Conservation (phyloP, 2,888 invertebrate genomes). For the Shargacucullia verbasci region DNA sequence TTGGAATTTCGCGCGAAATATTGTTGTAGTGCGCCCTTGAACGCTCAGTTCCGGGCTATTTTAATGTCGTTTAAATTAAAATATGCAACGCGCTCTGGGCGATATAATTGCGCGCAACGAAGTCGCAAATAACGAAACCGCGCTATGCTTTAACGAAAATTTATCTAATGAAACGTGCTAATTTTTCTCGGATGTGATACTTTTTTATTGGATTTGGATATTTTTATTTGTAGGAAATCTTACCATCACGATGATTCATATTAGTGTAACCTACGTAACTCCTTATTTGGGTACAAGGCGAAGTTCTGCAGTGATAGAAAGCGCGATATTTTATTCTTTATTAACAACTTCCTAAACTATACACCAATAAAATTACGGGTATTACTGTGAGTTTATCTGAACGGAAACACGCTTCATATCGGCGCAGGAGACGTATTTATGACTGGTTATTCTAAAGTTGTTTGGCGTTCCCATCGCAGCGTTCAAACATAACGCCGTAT, state of each 20-base stretch:
- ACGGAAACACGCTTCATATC: conserved; percentile 70
- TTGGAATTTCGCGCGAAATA: conserved; percentile 73
- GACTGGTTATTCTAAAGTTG: conserved; percentile 70
- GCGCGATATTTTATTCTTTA: conserved; percentile 49
- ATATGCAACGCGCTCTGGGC: conserved; percentile 69
- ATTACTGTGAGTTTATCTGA: conserved; percentile 68
- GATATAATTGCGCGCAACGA: conserved; percentile 70
- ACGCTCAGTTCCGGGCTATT: conserved; percentile 79
- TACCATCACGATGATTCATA: conserved; percentile 18
- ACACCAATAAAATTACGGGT: conserved; percentile 64
- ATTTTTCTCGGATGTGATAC: conserved; percentile 38
- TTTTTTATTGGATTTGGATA: conserved; percentile 52
- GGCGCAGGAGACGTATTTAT: conserved; percentile 70
- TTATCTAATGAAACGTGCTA: conserved; percentile 38
- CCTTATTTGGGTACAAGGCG: conserved; percentile 26
- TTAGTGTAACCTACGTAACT: not conserved
- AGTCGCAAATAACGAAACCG: conserved; percentile 70
- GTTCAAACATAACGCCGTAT: conserved; percentile 64
- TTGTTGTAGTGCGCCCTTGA: conserved; percentile 79
- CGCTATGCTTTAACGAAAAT: conserved; percentile 31
- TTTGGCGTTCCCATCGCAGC: conserved; percentile 74
- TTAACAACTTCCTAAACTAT: conserved; percentile 69
- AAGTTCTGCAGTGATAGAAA: conserved; percentile 34
- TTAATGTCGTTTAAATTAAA: conserved; percentile 83
- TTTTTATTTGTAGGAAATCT: conserved; percentile 58